These are phyloP conservation scores for Apostichopus parvimensis DNA, from an alignment of 35 echinoderm and acorn worm genomes.

Conservation along the genomic window DNA sequence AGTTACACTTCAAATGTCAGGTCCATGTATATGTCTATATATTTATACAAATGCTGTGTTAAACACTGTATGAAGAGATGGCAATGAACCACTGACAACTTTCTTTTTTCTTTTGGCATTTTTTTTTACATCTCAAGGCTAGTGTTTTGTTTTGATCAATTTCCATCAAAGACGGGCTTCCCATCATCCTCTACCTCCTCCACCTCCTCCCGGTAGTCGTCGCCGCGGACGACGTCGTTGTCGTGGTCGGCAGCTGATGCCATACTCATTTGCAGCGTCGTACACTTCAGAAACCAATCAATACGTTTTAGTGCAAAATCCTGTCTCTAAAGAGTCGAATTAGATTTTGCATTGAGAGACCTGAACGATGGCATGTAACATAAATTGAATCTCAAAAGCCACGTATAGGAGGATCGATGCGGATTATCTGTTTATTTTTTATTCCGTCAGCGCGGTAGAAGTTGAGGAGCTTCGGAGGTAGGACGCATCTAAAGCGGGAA, in stretches of 20 bases:
- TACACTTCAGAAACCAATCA: slow-evolving; percentile 45
- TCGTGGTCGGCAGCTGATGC: slow-evolving; percentile 15
- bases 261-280: slow-evolving; percentile 3
- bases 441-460: slow-evolving; percentile 20
- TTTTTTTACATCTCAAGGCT: neutral
- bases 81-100: neutral
- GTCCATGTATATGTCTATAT: too few species aligned
- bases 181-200: neutral
- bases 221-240: neutral
- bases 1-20: too few species aligned
- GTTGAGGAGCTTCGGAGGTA: neutral
- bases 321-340: slow-evolving; percentile 49
- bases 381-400: slow-evolving; percentile 49
- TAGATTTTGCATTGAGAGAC: slow-evolving; percentile 47
- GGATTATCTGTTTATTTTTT: slow-evolving; percentile 34
- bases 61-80: neutral
- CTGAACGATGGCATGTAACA: slow-evolving; percentile 44
- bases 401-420: slow-evolving; percentile 36
- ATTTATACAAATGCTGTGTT: too few species aligned
- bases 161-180: neutral
- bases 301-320: slow-evolving; percentile 49
- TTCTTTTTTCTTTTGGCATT: neutral
- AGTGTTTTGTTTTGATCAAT: slow-evolving; percentile 11
- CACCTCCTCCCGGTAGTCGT: too few species aligned
- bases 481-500: neutral